A percentile compares a stretch with the other conserved stretches of the same genome.
Evolutionary conservation across 2,797 vertebrate genomes (phyloP).

Genomic region (Catamblyrhynchus diadema): DNA sequence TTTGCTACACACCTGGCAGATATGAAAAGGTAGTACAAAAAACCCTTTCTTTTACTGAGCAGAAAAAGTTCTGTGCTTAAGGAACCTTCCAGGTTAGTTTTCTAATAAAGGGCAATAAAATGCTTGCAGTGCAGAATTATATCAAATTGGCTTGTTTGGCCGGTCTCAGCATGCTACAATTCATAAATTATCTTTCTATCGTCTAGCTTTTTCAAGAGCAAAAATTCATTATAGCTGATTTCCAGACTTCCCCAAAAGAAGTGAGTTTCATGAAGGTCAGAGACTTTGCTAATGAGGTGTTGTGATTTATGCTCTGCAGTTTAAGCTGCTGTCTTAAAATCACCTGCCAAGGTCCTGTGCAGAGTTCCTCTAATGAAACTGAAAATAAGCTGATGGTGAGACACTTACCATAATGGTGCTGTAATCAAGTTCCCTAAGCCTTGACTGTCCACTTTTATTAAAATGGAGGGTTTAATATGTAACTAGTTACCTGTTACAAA

Average conservation of each 20-base stretch:
- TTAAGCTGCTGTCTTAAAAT: neutral
- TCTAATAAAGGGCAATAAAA: neutral
- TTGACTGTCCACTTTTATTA: neutral
- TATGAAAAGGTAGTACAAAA: neutral
- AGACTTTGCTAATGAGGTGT: neutral
- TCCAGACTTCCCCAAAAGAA: neutral
- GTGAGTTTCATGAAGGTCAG: neutral
- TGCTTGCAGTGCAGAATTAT: neutral
- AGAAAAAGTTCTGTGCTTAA: neutral
- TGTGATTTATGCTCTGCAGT: neutral
- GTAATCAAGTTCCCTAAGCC: neutral
- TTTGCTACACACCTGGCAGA: neutral
- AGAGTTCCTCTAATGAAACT: neutral
- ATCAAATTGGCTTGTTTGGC: neutral
- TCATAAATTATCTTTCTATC: neutral
- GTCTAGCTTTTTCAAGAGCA: neutral
- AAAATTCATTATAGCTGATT: neutral
- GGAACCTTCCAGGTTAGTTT: neutral
- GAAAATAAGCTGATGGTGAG: neutral
- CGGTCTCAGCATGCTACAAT: neutral
- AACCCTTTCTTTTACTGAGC: neutral
- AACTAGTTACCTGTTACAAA: neutral
- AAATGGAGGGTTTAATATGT: neutral
- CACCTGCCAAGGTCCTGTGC: neutral
- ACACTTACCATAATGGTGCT: neutral